Base-by-base conservation (phyloP, 2,888 invertebrate genomes). In the Horisme vitalbata region DNA sequence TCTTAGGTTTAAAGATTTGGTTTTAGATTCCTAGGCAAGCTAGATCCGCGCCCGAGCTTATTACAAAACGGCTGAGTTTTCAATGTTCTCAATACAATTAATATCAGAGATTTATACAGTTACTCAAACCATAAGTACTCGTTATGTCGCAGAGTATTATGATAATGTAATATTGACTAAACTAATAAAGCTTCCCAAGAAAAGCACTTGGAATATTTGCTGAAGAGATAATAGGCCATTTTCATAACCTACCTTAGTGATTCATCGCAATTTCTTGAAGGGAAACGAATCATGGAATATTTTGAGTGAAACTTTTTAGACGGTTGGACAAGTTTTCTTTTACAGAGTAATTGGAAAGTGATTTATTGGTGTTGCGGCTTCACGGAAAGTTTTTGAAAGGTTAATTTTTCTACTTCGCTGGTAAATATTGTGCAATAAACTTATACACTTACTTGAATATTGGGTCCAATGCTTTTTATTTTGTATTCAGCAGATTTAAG, bases 151-250 rank as follows among this genome's bases (percentile, higher is more conserved):
- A 12, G 26, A 26, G 38, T 31, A 44, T 49, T 39, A 49, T 44
- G 44, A 27, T 49, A 49, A 49, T 49, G 34, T 48, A 41, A 45
- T 41, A 50, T 45, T 41, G 37, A 50, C 45, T 41, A 38, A 48
- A 38, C 37, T 34, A 37, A 48, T 43, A 48, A 38, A 35, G 31
- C 38, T 48, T 31, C 36, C 11, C 31, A 48, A 38, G 48, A 35
- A 43, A 44, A 35, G 35, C 30, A 27, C 38, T 49, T 15, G 31
- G 44, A 35, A 31, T 38, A 48, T 49, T 49, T 27, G 20, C 27
- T n/a, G 23, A 31, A 48, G 30, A 39, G 35, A 31, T 44, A 44
- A 44, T 48, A 44, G 20, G 32, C 31, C 18, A 41, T 41, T 44
- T 39, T 28, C 35, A 7, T 48, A 34, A 37, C 30, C 12, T 32